A percentile compares a stretch with the other conserved stretches of the same genome.
These are phyloP conservation scores for Ammospiza caudacuta DNA, from an alignment of 2,113 vertebrate genomes.

Conservation along the genomic window DNA sequence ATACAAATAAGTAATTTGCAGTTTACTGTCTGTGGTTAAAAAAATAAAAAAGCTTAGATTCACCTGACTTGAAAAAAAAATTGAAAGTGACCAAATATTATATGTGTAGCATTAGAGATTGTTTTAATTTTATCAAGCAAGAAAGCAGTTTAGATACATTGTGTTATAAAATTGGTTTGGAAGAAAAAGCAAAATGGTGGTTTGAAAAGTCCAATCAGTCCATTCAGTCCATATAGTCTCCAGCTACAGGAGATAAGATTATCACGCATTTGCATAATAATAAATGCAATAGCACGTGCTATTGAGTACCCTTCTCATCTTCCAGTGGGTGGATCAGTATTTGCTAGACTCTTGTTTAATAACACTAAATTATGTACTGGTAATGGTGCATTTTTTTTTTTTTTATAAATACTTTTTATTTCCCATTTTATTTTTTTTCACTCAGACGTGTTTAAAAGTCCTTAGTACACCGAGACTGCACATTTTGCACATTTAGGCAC, in stretches of 20 bases:
- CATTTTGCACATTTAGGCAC: not conserved
- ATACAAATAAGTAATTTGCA: not conserved
- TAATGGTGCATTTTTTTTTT: not conserved
- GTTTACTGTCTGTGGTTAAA: not conserved
- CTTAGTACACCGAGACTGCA: not conserved
- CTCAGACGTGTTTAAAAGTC: not conserved
- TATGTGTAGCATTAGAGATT: not conserved
- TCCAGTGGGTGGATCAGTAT: not conserved
- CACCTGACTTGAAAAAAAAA: not conserved
- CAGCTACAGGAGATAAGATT: not conserved
- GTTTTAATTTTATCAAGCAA: not conserved
- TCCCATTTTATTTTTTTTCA: not conserved
- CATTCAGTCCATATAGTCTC: no score
- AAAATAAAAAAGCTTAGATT: not conserved
- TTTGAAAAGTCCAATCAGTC: not conserved
- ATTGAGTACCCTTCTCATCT: not conserved
- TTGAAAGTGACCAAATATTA: not conserved
- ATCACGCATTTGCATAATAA: not conserved
- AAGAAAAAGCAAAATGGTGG: not conserved
- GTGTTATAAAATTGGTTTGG: not conserved
- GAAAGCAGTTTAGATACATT: not conserved
- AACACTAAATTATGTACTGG: not conserved
- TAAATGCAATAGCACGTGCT: rapidly evolving
- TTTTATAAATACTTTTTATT: not conserved
- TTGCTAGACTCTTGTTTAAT: not conserved